Evolutionary conservation across 2,888 invertebrate species (phyloP).

Genomic region (Machimus rusticus): DNA sequence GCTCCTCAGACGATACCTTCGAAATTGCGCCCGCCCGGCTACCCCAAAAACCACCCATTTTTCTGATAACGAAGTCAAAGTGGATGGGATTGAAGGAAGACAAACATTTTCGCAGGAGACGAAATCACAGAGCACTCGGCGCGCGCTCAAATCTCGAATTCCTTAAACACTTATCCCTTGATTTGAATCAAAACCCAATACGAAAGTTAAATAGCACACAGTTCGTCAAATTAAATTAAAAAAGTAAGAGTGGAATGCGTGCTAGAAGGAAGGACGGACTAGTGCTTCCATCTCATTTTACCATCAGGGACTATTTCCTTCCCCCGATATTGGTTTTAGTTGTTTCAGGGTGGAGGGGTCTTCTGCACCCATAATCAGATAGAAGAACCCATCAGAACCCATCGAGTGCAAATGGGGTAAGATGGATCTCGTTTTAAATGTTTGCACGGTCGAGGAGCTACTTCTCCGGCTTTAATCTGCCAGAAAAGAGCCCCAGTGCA

Average conservation of each 20-base stretch:
- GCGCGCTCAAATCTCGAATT: slow-evolving; percentile 25
- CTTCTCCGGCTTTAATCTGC: slow-evolving; percentile 26
- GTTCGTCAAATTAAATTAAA: slow-evolving; percentile 46
- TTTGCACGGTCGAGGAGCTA: slow-evolving; percentile 22
- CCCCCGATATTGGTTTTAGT: slow-evolving; percentile 26
- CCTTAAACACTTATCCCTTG: slow-evolving; percentile 47
- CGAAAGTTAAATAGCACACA: slow-evolving; percentile 46
- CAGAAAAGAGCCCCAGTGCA: slow-evolving; percentile 5
- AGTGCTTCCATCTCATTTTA: neutral
- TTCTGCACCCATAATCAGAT: slow-evolving; percentile 27
- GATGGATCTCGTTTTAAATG: slow-evolving; percentile 37
- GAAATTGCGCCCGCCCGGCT: neutral
- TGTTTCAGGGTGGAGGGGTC: slow-evolving; percentile 18
- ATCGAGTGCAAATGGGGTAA: slow-evolving; percentile 30
- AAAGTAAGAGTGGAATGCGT: slow-evolving; percentile 29
- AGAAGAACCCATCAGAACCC: slow-evolving; percentile 16
- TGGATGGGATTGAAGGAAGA: slow-evolving; percentile 39
- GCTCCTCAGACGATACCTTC: neutral
- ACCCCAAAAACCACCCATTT: slow-evolving; percentile 20
- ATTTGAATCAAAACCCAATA: slow-evolving; percentile 47
- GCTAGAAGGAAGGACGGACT: neutral
- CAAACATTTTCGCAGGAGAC: slow-evolving; percentile 44
- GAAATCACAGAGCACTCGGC: slow-evolving; percentile 45
- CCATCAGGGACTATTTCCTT: slow-evolving; percentile 1
- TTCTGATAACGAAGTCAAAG: slow-evolving; percentile 40